phyloP scores from a whole-genome alignment of 2,797 vertebrate species.

The Discoglossus pictus region DNA sequence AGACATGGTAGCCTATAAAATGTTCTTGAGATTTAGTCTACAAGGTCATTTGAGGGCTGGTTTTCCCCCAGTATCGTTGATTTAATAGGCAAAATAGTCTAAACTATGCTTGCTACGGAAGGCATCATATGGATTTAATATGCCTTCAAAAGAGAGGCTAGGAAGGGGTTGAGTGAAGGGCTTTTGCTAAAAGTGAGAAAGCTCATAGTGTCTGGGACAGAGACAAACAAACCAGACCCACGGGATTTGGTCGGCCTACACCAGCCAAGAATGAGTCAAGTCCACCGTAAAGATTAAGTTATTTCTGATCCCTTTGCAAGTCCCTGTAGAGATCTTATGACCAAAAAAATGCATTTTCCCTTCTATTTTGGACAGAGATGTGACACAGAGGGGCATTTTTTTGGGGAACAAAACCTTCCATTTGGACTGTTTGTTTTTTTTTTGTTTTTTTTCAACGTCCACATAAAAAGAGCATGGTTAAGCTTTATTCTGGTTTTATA shows the following conservation, averaged over 20 bases:
- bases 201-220: conserved; percentile 28
- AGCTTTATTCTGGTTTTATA: neutral
- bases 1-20: no score
- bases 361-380: conserved; percentile 43
- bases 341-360: conserved; percentile 25
- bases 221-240: conserved; percentile 29
- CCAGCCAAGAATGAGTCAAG: conserved; percentile 49
- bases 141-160: conserved; percentile 54
- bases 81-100: conserved; percentile 23
- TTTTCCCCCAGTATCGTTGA: neutral
- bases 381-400: conserved; percentile 35
- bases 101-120: conserved; percentile 48
- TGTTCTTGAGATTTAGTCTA: no score
- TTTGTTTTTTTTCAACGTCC: conserved; percentile 30
- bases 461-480: conserved; percentile 26
- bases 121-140: conserved; percentile 53
- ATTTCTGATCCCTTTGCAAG: conserved; percentile 41
- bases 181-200: conserved; percentile 44
- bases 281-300: conserved; percentile 45
- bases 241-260: conserved; percentile 30
- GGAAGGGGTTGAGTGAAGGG: conserved; percentile 50
- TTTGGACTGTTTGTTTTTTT: conserved; percentile 29
- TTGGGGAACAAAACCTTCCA: conserved; percentile 28
- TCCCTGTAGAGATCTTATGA: conserved; percentile 46
- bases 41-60: conserved; percentile 25